Evolutionary conservation across 2,888 invertebrate genomes (phyloP).

Genomic region (Chymomyza caudatula): DNA sequence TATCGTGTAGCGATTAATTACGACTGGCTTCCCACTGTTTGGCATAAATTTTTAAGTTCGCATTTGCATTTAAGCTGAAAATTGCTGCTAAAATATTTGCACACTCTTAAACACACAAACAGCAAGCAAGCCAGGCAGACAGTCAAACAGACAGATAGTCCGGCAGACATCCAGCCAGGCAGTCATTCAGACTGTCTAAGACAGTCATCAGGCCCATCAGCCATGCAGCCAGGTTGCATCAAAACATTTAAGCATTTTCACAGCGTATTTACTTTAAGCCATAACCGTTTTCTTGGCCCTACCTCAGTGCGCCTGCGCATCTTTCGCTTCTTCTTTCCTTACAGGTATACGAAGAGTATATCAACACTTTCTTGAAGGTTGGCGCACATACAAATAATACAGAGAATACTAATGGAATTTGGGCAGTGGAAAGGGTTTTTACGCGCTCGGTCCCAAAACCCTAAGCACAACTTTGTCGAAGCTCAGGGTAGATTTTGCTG

Average conservation of each 20-base stretch:
- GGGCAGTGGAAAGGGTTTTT: too few relatives aligned
- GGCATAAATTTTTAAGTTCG: slow-evolving; percentile 5
- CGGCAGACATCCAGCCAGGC: neutral
- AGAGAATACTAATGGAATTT: too few relatives aligned
- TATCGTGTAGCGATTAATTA: neutral
- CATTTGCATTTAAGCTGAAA: slow-evolving; percentile 70
- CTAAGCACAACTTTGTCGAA: too few relatives aligned
- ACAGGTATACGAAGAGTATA: neutral
- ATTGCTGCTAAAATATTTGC: slow-evolving; percentile 74
- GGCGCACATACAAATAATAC: neutral
- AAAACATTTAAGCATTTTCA: slow-evolving; percentile 44
- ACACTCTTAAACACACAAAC: slow-evolving; percentile 45
- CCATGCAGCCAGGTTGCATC: slow-evolving; percentile 49
- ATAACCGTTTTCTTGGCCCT: slow-evolving; percentile 25
- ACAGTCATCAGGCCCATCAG: neutral
- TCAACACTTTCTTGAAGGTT: neutral
- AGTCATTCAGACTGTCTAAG: slow-evolving; percentile 5
- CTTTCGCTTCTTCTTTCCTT: slow-evolving; percentile 10
- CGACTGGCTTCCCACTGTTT: neutral
- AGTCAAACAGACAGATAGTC: neutral
- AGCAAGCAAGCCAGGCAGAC: slow-evolving; percentile 15
- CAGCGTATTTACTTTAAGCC: slow-evolving; percentile 52
- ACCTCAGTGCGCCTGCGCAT: slow-evolving; percentile 3
- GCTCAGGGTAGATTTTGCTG: too few relatives aligned
- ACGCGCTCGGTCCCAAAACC: too few relatives aligned